A percentile compares a stretch with the other conserved stretches of the same genome.
Conservation (phyloP, 2,888 invertebrate species). For the Didymodactylos carnosus region DNA sequence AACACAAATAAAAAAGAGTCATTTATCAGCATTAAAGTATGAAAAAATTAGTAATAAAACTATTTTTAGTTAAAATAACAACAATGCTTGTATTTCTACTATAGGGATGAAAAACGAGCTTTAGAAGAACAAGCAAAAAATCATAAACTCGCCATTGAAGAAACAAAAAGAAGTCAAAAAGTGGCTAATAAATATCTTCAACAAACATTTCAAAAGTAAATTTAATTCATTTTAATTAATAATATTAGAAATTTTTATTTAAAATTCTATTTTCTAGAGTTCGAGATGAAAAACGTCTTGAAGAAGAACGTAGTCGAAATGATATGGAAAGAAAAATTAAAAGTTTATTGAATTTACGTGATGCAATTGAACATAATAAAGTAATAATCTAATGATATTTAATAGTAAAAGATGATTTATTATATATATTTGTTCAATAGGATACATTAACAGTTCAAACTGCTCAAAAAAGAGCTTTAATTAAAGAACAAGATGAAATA, state of each 20-base stretch:
- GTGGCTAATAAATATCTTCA: slow-evolving; percentile 4
- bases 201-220: slow-evolving; percentile 11
- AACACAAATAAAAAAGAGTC: background rate
- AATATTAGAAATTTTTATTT: background rate
- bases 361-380: slow-evolving; percentile 12
- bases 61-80: background rate
- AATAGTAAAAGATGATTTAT: no score
- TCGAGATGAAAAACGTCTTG: background rate
- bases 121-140: background rate
- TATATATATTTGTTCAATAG: background rate
- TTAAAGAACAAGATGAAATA: background rate
- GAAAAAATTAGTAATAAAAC: background rate
- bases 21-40: slow-evolving; percentile 1
- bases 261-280: background rate
- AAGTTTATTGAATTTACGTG: slow-evolving; percentile 2
- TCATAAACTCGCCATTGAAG: slow-evolving; percentile 8
- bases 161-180: slow-evolving; percentile 5
- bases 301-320: background rate
- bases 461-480: background rate
- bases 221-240: background rate
- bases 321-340: slow-evolving; percentile 4
- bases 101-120: background rate
- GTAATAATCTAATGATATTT: slow-evolving; percentile 1
- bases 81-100: no score
- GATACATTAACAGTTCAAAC: background rate